Conservation (phyloP, 2,113 vertebrate species). For the Probosciger aterrimus region DNA sequence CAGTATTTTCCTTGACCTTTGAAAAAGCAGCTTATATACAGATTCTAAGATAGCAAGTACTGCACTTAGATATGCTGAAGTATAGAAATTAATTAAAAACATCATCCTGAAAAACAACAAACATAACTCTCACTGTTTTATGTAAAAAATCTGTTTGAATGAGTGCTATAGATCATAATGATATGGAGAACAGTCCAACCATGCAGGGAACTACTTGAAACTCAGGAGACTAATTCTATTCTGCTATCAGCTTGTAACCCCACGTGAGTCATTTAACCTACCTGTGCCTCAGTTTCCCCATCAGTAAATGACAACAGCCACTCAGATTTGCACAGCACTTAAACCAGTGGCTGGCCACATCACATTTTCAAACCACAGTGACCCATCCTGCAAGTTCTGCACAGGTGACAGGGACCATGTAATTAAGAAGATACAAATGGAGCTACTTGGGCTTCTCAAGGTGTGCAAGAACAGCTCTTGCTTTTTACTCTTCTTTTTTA, state of each 20-base stretch:
- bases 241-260: neutral
- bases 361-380: neutral
- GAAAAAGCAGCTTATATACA: neutral
- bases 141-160: neutral
- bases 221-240: neutral
- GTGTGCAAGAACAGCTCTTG: neutral
- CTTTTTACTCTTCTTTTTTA: neutral
- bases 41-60: neutral
- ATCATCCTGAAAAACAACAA: neutral
- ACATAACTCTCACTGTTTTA: neutral
- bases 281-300: neutral
- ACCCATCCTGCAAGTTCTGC: neutral
- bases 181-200: neutral
- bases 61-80: neutral
- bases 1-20: neutral
- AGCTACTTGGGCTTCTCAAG: neutral
- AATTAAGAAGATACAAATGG: neutral
- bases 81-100: neutral
- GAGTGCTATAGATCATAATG: fast-evolving
- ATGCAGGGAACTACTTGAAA: fast-evolving
- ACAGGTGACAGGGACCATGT: neutral
- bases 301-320: neutral
- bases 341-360: neutral
- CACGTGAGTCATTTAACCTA: neutral
- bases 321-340: neutral